A percentile compares a stretch with the other conserved stretches of the same genome.
These are phyloP conservation scores for Eclectus roratus DNA, from an alignment of 2,113 vertebrate genomes.

Conservation along the genomic window DNA sequence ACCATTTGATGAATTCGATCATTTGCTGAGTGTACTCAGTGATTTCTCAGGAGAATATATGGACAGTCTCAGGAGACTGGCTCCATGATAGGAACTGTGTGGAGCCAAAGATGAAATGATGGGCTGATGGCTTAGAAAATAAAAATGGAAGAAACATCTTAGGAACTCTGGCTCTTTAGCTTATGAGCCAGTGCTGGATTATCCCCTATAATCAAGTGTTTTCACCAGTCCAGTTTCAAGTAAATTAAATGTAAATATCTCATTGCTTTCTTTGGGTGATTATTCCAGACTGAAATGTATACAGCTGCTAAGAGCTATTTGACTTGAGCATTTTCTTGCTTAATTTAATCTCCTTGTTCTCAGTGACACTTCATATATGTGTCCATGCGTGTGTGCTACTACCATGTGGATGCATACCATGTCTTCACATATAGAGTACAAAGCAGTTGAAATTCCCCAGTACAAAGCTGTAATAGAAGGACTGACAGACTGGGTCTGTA, in stretches of 20 bases:
- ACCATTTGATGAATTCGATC: not conserved
- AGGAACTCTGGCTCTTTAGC: not conserved
- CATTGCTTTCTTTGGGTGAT: constrained; percentile 48
- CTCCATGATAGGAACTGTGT: not conserved
- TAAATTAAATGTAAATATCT: constrained; percentile 53
- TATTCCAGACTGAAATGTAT: constrained; percentile 19
- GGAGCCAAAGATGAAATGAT: not conserved
- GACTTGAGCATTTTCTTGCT: constrained; percentile 9
- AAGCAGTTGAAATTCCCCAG: constrained; percentile 14
- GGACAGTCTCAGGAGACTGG: not conserved
- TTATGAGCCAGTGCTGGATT: constrained; percentile 33
- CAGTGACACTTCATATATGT: not conserved
- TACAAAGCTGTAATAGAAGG: constrained; percentile 48
- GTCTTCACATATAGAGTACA: not conserved
- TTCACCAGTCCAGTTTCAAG: constrained; percentile 22
- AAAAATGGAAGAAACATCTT: constrained; percentile 35
- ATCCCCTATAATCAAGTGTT: constrained; percentile 49
- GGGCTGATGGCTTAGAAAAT: not conserved
- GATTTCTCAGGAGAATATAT: constrained; percentile 16
- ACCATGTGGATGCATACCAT: not conserved
- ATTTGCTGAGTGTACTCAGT: not conserved
- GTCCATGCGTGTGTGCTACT: not conserved
- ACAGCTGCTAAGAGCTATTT: constrained; percentile 45
- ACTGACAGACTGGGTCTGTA: constrained; percentile 69
- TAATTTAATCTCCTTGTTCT: constrained; percentile 17